Base-by-base conservation (phyloP, 2,113 vertebrate species). In the Ictidomys tridecemlineatus region DNA sequence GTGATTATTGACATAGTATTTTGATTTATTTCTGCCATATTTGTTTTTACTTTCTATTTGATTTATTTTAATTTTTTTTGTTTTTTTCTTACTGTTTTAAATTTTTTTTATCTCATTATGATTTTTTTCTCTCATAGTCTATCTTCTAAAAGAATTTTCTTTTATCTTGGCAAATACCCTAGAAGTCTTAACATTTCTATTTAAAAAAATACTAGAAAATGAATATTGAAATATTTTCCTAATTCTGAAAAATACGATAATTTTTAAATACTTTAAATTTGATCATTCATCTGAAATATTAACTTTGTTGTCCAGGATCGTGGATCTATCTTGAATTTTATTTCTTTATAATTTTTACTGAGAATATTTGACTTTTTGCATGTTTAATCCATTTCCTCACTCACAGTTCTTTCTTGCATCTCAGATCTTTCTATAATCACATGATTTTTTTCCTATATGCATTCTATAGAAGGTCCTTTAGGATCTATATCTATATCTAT, bases 381-480 rank as follows among this genome's bases (percentile, higher is more conserved):
- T 72, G 28, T 51, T 95, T 65, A 42, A 30, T 65, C 24, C 30
- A 72, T 89, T 89, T 93, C 24, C 1, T 89, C 6, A 7, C 8
- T 70, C 32, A 39, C 14, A 69, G 61, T 51, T 76, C 6, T 20
- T 88, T 76, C 51, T 73, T 74, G 5, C 5, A 76, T 13, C 8
- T 89, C 42, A 74, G 22, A 72, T 80, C n/a, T 90, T 85, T 80
- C 80, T 74, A 28, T 13, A 79, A 80, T 74, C n/a, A 79, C 37
- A 70, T 85, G 4, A n/a, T 37, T 96, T 90, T 90, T 53, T 93
- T 90, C 34, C n/a, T 76, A n/a, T 74, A 83, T 1, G 67, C 10
- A 37, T 90, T 39, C 4, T 83, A 63, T 65, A 85, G 8, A 37
- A 61, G 28, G 9, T 80, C 17, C 13, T 45, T 70, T 53, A 87